These are phyloP conservation scores for Piaya cayana DNA, from an alignment of 2,113 vertebrate species.

Conservation along the genomic window DNA sequence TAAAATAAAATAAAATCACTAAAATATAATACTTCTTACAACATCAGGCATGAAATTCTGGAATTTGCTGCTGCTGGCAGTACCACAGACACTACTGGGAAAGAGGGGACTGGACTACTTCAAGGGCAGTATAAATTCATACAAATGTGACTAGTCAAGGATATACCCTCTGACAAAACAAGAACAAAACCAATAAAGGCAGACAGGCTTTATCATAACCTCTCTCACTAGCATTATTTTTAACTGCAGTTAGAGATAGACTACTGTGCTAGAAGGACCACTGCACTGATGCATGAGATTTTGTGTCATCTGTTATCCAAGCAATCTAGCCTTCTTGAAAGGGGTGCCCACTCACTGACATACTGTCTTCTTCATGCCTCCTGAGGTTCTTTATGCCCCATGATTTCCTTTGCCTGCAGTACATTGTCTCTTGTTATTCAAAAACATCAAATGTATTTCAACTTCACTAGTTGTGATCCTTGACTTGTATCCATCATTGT, in stretches of 20 bases:
- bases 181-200: not conserved
- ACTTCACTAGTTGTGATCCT: not conserved
- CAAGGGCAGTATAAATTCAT: not conserved
- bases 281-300: fast-evolving
- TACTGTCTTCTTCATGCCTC: not conserved
- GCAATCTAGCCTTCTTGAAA: not conserved
- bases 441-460: not conserved
- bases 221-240: not conserved
- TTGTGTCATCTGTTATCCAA: not conserved
- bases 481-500: not conserved
- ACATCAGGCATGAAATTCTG: not conserved
- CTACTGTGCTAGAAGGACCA: not conserved
- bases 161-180: not conserved
- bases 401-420: not conserved
- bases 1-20: not conserved
- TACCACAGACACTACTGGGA: not conserved
- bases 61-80: not conserved
- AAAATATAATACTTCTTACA: not conserved
- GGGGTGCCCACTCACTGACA: not conserved
- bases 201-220: not conserved
- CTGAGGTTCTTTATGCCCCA: not conserved
- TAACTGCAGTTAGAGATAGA: not conserved
- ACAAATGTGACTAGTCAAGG: not conserved
- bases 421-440: not conserved
- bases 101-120: not conserved